Evolutionary conservation across 2,113 vertebrate species (phyloP).

Genomic region (Zingel zingel): DNA sequence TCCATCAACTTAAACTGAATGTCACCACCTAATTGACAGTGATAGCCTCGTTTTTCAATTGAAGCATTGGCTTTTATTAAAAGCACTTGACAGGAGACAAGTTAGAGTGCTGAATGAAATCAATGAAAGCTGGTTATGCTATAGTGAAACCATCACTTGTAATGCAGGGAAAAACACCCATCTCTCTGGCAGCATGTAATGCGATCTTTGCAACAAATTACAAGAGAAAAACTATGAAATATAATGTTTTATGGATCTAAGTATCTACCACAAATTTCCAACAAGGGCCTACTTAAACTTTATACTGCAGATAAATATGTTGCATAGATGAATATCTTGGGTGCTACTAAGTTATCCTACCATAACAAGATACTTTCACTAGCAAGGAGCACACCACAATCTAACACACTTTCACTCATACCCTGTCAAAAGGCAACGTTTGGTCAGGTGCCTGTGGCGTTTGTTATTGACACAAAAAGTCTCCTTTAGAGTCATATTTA

Average conservation of each 20-base stretch:
- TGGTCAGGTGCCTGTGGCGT: no score
- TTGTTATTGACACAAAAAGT: no score
- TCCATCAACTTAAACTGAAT: background rate
- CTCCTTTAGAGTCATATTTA: no score
- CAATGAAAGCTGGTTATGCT: background rate
- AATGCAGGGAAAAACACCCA: background rate
- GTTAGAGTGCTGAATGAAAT: constrained; percentile 8
- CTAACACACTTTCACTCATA: no score
- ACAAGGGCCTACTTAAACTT: background rate
- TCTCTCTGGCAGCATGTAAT: background rate
- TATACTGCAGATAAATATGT: no score
- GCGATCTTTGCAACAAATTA: background rate
- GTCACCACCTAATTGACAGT: background rate
- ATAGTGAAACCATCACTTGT: background rate
- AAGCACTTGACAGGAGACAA: constrained; percentile 4
- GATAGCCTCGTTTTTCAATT: background rate
- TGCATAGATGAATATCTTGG: no score
- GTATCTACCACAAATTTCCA: no score
- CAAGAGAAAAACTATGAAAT: background rate
- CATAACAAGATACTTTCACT: no score
- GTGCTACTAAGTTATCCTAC: no score
- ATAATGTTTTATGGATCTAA: no score
- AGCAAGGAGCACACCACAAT: no score
- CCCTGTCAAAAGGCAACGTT: no score
- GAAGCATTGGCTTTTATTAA: constrained; percentile 13